Evolutionary conservation across 2,888 invertebrate species (phyloP).

Genomic region (Latheticus oryzae): DNA sequence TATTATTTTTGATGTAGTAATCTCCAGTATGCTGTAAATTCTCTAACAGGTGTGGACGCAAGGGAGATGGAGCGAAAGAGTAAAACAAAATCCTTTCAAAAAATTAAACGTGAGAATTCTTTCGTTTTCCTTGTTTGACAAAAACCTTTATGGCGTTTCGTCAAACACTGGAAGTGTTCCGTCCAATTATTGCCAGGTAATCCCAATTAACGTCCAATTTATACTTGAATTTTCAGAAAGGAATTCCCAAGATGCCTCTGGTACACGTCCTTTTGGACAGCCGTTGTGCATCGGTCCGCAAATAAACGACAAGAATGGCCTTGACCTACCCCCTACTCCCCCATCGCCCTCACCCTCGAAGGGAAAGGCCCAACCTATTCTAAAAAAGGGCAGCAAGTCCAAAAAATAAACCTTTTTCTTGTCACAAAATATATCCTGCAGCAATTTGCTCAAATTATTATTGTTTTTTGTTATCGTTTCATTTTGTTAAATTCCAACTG

Average conservation of each 20-base stretch:
- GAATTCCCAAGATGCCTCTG: constrained; percentile 63
- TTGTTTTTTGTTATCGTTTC: constrained; percentile 40
- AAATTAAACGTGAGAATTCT: constrained; percentile 18
- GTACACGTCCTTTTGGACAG: constrained; percentile 72
- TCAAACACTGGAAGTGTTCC: constrained; percentile 13
- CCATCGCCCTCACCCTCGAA: constrained; percentile 61
- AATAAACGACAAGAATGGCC: constrained; percentile 64
- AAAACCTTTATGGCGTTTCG: constrained; percentile 17
- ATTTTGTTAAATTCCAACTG: constrained; percentile 57
- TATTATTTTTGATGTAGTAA: constrained; percentile 14
- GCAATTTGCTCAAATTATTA: constrained; percentile 50
- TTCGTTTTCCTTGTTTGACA: constrained; percentile 23
- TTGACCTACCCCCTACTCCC: constrained; percentile 54
- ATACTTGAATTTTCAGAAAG: constrained; percentile 60
- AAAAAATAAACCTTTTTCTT: constrained; percentile 43
- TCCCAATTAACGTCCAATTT: not conserved
- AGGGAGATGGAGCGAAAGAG: constrained; percentile 64
- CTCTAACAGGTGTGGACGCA: constrained; percentile 46
- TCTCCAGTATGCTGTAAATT: constrained; percentile 22
- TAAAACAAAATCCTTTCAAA: constrained; percentile 58
- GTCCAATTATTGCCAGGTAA: constrained; percentile 17
- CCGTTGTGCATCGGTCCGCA: constrained; percentile 75
- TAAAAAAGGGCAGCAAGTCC: constrained; percentile 47
- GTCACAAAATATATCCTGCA: constrained; percentile 21
- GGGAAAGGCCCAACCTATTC: constrained; percentile 51